These are phyloP conservation scores for Paracentrotus lividus DNA, from an alignment of 53 echinoderm and acorn worm species.

Conservation along the genomic window DNA sequence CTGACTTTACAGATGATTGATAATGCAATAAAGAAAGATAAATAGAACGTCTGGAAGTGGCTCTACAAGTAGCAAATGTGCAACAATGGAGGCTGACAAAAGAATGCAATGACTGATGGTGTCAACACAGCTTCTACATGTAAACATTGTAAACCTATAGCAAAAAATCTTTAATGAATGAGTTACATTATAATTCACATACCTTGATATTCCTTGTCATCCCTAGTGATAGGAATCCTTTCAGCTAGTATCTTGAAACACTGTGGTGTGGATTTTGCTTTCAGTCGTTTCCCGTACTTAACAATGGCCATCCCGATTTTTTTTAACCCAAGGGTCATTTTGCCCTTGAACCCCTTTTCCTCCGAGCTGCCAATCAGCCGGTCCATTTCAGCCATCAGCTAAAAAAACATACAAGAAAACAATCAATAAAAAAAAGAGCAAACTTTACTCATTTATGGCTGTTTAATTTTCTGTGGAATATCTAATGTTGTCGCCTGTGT, in stretches of 20 bases:
- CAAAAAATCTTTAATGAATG: conserved; percentile 37
- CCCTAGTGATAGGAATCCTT: conserved; percentile 55
- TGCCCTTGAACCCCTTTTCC: conserved; percentile 42
- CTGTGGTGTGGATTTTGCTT: conserved; percentile 61
- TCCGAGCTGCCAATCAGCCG: conserved; percentile 49
- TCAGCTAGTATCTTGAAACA: conserved; percentile 60
- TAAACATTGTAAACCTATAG: conserved; percentile 13
- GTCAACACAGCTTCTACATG: conserved; percentile 44
- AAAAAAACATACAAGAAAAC: conserved; percentile 45
- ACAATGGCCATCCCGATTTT: conserved; percentile 63
- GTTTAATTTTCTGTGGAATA: conserved; percentile 54
- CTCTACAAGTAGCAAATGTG: conserved; percentile 50
- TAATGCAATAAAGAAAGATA: conserved; percentile 54
- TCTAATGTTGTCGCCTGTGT: conserved; percentile 52
- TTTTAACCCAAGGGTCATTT: conserved; percentile 46
- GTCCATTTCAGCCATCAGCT: conserved; percentile 68
- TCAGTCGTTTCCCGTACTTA: conserved; percentile 55
- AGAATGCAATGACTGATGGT: conserved; percentile 51
- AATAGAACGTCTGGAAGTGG: conserved; percentile 25
- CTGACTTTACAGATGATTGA: conserved; percentile 48
- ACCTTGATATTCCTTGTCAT: conserved; percentile 55
- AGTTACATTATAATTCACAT: conserved; percentile 52
- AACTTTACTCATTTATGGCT: conserved; percentile 56
- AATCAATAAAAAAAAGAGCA: conserved; percentile 31
- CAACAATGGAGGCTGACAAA: conserved; percentile 51